Percentiles rank a stretch among this genome's conserved stretches.
Conservation (phyloP, 2,113 vertebrate genomes). For the Tyto alba region DNA sequence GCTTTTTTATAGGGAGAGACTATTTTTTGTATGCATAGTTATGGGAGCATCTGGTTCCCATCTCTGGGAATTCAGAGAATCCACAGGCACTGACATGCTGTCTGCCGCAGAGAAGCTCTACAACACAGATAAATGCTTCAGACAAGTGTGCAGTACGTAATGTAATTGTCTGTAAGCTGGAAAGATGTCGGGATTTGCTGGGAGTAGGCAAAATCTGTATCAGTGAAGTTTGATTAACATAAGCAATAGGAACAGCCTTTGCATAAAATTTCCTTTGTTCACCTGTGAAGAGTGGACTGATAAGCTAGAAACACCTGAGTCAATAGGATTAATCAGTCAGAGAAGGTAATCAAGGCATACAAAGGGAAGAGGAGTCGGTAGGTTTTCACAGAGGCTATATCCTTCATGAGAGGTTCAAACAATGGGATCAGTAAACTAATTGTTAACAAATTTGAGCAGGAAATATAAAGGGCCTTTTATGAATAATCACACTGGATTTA, state of each 20-base stretch:
- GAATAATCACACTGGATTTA: neutral
- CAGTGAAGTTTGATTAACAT: conserved; percentile 5
- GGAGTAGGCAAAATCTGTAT: neutral
- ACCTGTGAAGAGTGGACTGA: neutral
- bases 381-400: neutral
- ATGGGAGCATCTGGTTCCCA: conserved; percentile 67
- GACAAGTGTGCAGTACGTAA: conserved; percentile 5
- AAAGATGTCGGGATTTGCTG: neutral
- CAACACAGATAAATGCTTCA: conserved; percentile 1
- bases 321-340: neutral
- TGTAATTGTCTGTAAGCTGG: neutral
- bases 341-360: neutral
- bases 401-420: neutral
- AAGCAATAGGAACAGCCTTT: neutral
- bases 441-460: neutral
- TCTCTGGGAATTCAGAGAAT: conserved; percentile 48
- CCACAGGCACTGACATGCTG: neutral
- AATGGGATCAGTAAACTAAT: neutral
- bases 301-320: neutral
- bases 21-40: conserved; percentile 42
- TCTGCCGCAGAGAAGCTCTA: neutral
- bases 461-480: neutral
- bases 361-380: neutral
- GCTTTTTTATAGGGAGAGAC: conserved; percentile 43
- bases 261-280: conserved; percentile 30